Base-by-base conservation (phyloP, 2,797 vertebrate genomes). In the Acanthis flammea region DNA sequence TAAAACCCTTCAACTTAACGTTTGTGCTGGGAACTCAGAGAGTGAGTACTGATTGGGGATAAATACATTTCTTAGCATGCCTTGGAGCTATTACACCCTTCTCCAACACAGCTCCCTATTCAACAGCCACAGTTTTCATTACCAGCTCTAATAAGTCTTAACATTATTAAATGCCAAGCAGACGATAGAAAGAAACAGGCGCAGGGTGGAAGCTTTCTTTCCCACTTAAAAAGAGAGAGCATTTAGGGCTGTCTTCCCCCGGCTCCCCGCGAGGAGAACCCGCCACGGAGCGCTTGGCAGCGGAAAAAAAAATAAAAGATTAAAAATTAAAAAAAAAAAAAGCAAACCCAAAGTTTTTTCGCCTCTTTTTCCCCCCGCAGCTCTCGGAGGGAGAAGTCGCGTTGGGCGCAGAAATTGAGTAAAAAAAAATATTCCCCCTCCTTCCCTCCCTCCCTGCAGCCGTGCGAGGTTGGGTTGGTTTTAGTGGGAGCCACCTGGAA, bases 71-170 rank as follows among this genome's bases (percentile, higher is more conserved):
- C 98, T 98, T 98, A 99, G 98, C 98, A 98, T 98, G 98, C 98
- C 99, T 98, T 97, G 97, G 96, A 99, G 99, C 99, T 98, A 99
- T 99, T 98, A 99, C 99, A 99, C 98, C 98, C 98, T 98, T 97
- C 98, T 98, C 98, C 98, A 98, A 98, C 99, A 99, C 98, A 98
- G 98, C 97, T 98, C 97, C 98, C 98, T 98, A 99, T 99, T 99
- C 98, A 99, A 97, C 97, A 97, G 97, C 94, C 98, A 97, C 97
- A 98, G 98, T 98, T 98, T 99, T 98, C 98, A 99, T 98, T 98
- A 99, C 98, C 98, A 98, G 98, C 98, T 99, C 98, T 99, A 99
- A 99, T 99, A 99, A 99, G 98, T 99, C 98, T 99, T 99, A 99
- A 98, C 98, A 97, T 99, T 99, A 99, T 99, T 99, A 99, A 99